Conservation (phyloP, 2,888 invertebrate species). For the Ethmia dodecea region DNA sequence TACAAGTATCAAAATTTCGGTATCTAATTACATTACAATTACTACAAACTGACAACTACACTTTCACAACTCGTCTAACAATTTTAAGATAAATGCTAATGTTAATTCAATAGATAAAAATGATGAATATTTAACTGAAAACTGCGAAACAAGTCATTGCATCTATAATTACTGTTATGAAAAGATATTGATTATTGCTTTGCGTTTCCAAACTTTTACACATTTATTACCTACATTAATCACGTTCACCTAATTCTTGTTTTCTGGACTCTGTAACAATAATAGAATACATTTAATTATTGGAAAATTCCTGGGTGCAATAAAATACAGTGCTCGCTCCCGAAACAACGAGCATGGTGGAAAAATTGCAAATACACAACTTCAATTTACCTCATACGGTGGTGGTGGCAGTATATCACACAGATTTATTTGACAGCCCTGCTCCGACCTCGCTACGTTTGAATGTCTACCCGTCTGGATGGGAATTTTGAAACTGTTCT, state of each 20-base stretch:
- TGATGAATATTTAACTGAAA: conserved; percentile 6
- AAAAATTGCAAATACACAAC: conserved; percentile 42
- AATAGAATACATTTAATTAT: conserved; percentile 5
- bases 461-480: conserved; percentile 67
- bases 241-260: conserved; percentile 37
- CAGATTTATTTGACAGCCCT: conserved; percentile 79
- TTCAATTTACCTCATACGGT: conserved; percentile 77
- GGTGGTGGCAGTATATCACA: conserved; percentile 82
- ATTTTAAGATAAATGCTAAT: background rate
- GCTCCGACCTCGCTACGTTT: conserved; percentile 67
- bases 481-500: conserved; percentile 75
- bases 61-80: background rate
- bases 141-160: conserved; percentile 5
- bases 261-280: conserved; percentile 64
- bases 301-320: conserved; percentile 22
- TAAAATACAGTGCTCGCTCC: conserved; percentile 26
- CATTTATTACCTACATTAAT: conserved; percentile 22
- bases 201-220: conserved; percentile 24
- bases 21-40: conserved; percentile 32
- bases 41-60: conserved; percentile 42
- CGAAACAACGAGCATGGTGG: conserved; percentile 19
- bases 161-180: conserved; percentile 10
- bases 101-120: too few relatives aligned
- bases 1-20: conserved; percentile 49
- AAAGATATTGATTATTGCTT: conserved; percentile 50